phyloP scores from a whole-genome alignment of 2,797 vertebrate genomes.

The Argentina silus region DNA sequence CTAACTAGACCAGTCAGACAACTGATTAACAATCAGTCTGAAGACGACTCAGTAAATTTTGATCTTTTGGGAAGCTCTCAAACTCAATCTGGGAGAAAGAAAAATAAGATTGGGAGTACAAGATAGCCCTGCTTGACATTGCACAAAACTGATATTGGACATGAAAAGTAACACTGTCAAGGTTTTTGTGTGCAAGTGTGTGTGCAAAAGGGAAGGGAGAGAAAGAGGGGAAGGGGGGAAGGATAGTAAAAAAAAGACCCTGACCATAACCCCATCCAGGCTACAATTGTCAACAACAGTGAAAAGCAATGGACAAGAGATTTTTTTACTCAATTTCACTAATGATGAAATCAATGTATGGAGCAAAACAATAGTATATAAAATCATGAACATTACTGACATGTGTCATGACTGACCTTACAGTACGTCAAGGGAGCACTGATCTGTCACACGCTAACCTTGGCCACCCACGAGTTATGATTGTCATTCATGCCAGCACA shows the following conservation, averaged over 20 bases:
- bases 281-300: background rate
- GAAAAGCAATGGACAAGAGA: slow-evolving; percentile 28
- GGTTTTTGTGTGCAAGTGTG: slow-evolving; percentile 31
- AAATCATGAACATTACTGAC: background rate
- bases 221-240: slow-evolving; percentile 8
- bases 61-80: too few relatives aligned
- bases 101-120: too few relatives aligned
- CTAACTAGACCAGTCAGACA: too few relatives aligned
- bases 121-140: too few relatives aligned
- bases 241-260: background rate
- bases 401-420: slow-evolving; percentile 1
- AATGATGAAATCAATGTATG: slow-evolving; percentile 13
- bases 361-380: slow-evolving; percentile 2
- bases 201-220: slow-evolving; percentile 39
- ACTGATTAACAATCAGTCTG: too few relatives aligned
- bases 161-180: slow-evolving; percentile 48
- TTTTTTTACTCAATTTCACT: slow-evolving; percentile 2
- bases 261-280: too few relatives aligned
- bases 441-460: slow-evolving; percentile 53
- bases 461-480: slow-evolving; percentile 33
- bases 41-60: too few relatives aligned
- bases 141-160: slow-evolving; percentile 21
- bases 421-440: slow-evolving; percentile 45
- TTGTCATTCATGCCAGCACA: slow-evolving; percentile 46
- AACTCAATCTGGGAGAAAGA: too few relatives aligned